phyloP scores from a whole-genome alignment of 2,113 vertebrate species.

The Galbula dea region DNA sequence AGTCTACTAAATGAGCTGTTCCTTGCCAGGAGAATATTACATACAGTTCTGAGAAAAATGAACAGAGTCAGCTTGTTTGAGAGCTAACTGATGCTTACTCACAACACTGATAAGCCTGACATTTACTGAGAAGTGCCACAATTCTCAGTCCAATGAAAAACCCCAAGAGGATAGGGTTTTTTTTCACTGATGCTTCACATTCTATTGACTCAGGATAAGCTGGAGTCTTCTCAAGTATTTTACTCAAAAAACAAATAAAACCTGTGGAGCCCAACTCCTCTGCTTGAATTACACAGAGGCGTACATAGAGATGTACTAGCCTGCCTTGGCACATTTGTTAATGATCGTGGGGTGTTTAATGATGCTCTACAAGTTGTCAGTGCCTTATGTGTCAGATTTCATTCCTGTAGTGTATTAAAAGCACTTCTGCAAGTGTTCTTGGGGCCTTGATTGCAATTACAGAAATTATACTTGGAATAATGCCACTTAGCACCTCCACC shows the following conservation, averaged over 20 bases:
- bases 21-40: slow-evolving; percentile 58
- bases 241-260: background rate
- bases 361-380: slow-evolving; percentile 10
- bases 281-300: background rate
- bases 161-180: background rate
- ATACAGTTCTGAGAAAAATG: slow-evolving; percentile 51
- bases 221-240: background rate
- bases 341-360: background rate
- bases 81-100: slow-evolving; percentile 58
- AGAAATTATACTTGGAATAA: background rate
- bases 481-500: background rate
- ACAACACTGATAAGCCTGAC: slow-evolving; percentile 55
- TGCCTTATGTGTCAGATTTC: background rate
- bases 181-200: background rate
- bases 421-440: slow-evolving; percentile 3
- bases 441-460: slow-evolving; percentile 47
- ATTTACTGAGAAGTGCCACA: slow-evolving; percentile 50
- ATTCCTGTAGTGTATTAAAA: slow-evolving; percentile 15
- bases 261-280: background rate
- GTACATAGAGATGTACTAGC: background rate
- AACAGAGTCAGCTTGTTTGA: slow-evolving; percentile 55
- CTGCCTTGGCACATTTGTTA: background rate
- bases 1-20: slow-evolving; percentile 43
- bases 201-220: slow-evolving; percentile 16
- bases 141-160: slow-evolving; percentile 35